Base-by-base conservation (phyloP, 2,113 vertebrate species). In the Mobula birostris region DNA sequence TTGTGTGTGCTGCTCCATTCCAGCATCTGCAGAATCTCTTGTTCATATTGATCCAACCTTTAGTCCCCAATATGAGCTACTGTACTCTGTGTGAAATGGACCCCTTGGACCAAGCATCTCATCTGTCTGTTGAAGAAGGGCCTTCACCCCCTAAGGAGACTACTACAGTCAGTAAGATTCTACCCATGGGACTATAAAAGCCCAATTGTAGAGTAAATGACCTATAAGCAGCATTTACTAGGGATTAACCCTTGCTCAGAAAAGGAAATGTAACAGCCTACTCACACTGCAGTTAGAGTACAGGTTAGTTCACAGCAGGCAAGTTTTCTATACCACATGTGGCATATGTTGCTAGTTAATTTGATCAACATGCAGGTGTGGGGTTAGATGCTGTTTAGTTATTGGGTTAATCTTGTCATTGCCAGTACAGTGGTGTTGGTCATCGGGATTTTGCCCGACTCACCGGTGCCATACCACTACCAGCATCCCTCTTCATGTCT, bases 371-470 rank as follows among this genome's bases (percentile, higher is more conserved):
- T 88, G 85, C 58, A 66, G 14, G 58, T 9, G 29, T 88, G 29
- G 14, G n/a, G 85, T 63, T 88, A 66, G 61, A n/a, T 66, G 61
- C 61, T 29, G 5, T 19, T 90, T 58, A 61, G 24, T 85, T 27
- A 85, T 85, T 66, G 61, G 85, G 61, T 90, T 90, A 90, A 88
- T 63, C n/a, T 90, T 12, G 61, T 90, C 85, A 90, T 29, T 90
- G 36, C 61, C 61, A 66, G 85, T 90, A 66, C 6, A n/a, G 83
- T 90, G 85, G 61, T 19, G n/a, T 36, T 90, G 85, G 85, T 90
- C 63, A 90, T 90, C 85, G 85, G 85, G 85, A 36, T 90, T 90
- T 66, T 32, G n/a, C 85, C 85, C 85, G 85, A 90, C 85, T 90
- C 85, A 90, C 85, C 85, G 61, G 63, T 17, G 61, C 58, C 61